Conservation (phyloP, 2,797 vertebrate genomes). For the Dromococcyx pavoninus region DNA sequence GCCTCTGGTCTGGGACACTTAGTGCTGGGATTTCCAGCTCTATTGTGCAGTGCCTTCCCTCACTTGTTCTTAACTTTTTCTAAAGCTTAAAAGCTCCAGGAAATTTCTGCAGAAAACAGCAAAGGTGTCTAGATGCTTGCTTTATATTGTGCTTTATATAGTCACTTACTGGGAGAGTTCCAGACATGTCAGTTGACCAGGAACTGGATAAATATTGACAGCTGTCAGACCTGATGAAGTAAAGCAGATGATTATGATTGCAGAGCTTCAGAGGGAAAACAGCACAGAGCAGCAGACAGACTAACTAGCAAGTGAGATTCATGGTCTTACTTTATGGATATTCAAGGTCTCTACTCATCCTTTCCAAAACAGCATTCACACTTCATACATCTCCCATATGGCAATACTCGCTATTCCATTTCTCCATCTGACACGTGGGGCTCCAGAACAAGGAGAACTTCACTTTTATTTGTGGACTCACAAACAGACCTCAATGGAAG, state of each 20-base stretch:
- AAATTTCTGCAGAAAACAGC: neutral
- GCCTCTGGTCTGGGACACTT: neutral
- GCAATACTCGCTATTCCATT: neutral
- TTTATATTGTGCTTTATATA: neutral
- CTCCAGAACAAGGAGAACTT: neutral
- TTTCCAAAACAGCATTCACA: neutral
- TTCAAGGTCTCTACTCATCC: neutral
- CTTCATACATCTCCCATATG: neutral
- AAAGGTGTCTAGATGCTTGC: neutral
- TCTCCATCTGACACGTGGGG: neutral
- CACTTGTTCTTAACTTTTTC: neutral
- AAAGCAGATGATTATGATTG: conserved; percentile 47
- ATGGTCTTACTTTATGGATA: neutral
- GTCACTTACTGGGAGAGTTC: conserved; percentile 89
- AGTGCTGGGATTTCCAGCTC: neutral
- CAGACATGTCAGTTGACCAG: conserved; percentile 87
- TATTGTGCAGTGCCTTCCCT: neutral
- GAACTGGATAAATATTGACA: conserved; percentile 90
- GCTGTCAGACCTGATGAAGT: conserved; percentile 82
- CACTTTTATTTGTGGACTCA: neutral
- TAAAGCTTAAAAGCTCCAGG: neutral
- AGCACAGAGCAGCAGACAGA: neutral
- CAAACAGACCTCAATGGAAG: neutral
- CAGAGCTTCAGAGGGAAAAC: neutral
- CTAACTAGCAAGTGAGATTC: neutral